Base-by-base conservation (phyloP, 2,797 vertebrate species). In the Oreonectes daqikongensis region DNA sequence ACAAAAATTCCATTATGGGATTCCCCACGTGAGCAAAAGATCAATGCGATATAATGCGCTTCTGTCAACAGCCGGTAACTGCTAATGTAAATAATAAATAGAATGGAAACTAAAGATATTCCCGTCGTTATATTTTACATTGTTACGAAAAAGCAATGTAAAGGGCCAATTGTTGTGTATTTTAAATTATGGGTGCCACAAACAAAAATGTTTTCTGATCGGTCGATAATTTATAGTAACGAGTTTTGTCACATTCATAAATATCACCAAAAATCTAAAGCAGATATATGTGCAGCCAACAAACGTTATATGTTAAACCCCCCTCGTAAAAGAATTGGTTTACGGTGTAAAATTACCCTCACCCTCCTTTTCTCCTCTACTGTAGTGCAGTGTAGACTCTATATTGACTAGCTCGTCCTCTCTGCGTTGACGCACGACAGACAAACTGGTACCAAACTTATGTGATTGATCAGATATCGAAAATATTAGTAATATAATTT, bases 1-100 rank as follows among this genome's bases (percentile, higher is more conserved):
- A 55, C 22, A 55, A 22, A 40, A 74, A 48, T 38, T 64, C 44
- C 59, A 17, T 46, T 38, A 4, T 65, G 72, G 72, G 35, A 65
- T 65, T 30, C 72, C 72, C 72, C 52, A 55, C 52, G 22, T 55
- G 52, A 3, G 20, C 50, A 52, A 22, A 20, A 5, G 3, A 52
- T 26, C 4, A 55, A 55, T 15, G 10, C 14, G 4, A 30, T 38
- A 11, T 26, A 32, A 40, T 40, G 30, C 14, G 20, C 20, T 48
- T 20, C 2, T 30, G 42, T 66, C 5, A 50, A 8, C 18, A 20
- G n/a, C n/a, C 9, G 24, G 4, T 24, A 35, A 50, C 14, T 2
- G 28, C 1, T 32, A 7, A 22, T 30, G 10, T 14, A 24, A n/a
- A 55, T 35, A 22, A 53, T 22, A 24, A 6, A 12, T 32, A 50